Percentiles rank a stretch among this genome's conserved stretches.
Conservation (phyloP, 2,888 invertebrate species). For the Portevinia maculata region DNA sequence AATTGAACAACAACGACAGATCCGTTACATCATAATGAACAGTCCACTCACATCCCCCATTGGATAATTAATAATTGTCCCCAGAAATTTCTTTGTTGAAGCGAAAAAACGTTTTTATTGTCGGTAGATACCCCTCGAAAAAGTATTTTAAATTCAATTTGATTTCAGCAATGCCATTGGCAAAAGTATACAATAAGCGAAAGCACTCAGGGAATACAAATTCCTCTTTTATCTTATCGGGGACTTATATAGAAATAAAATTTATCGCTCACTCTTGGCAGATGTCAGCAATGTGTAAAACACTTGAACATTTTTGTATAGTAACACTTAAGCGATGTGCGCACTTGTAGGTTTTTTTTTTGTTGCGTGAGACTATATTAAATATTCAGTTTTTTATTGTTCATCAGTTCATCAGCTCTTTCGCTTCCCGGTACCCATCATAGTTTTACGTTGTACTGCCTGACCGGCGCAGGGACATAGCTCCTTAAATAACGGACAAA, state of each 20-base stretch:
- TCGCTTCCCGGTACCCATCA: too few relatives aligned
- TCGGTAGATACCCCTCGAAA: neutral
- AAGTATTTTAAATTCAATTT: neutral
- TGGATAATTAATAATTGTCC: neutral
- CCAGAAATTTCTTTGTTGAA: neutral
- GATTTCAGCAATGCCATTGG: neutral
- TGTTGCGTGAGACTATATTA: too few relatives aligned
- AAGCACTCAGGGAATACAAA: neutral
- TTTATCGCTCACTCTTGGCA: neutral
- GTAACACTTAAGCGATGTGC: too few relatives aligned
- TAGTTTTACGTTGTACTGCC: too few relatives aligned
- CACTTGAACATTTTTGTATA: constrained; percentile 3
- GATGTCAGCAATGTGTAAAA: neutral
- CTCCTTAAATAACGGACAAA: too few relatives aligned
- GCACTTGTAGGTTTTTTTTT: neutral
- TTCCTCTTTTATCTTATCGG: neutral
- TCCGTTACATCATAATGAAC: neutral
- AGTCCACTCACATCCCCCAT: neutral
- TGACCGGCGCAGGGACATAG: too few relatives aligned
- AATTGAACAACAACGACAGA: neutral
- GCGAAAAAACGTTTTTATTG: neutral
- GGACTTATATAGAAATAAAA: neutral
- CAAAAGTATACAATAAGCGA: too few relatives aligned
- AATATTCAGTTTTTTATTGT: too few relatives aligned
- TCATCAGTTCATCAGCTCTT: too few relatives aligned